phyloP scores from a whole-genome alignment of 2,888 invertebrate species.

The Acleris cristana region DNA sequence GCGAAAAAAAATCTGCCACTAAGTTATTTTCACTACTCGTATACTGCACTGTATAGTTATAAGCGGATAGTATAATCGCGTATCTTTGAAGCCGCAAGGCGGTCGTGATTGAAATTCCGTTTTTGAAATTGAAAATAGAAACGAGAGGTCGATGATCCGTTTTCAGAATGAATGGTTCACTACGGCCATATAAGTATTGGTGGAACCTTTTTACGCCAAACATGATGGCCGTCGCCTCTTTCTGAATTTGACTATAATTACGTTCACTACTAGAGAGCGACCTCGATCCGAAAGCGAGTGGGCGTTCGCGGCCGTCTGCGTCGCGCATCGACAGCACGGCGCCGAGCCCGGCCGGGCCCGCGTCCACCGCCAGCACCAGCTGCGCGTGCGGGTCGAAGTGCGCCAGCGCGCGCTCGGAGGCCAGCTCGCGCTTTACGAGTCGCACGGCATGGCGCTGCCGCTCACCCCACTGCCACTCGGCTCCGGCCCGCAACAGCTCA shows the following conservation, averaged over 20 bases:
- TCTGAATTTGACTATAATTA: not conserved
- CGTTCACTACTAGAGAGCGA: not conserved
- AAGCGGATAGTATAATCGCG: conserved; percentile 11
- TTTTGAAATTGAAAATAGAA: no score
- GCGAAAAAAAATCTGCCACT: conserved; percentile 13
- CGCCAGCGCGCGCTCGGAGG: no score
- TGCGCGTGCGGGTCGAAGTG: no score
- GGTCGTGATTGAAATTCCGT: not conserved
- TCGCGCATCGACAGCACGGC: no score
- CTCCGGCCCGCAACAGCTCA: conserved; percentile 31
- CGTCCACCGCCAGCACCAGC: no score
- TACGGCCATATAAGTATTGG: conserved; percentile 4
- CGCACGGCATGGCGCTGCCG: no score
- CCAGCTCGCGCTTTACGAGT: no score
- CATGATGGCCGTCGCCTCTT: not conserved
- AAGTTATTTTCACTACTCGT: not conserved
- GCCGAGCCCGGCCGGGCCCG: no score
- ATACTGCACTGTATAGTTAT: conserved; percentile 6
- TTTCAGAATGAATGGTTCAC: conserved; percentile 10
- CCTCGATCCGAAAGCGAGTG: conserved; percentile 4
- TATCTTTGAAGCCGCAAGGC: conserved; percentile 9
- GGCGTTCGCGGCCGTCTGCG: no score
- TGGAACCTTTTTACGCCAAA: conserved; percentile 1
- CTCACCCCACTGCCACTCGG: conserved; percentile 14
- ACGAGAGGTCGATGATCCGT: conserved; percentile 1